phyloP scores from a whole-genome alignment of 1,140 invertebrate species.

The Grapholita molesta region DNA sequence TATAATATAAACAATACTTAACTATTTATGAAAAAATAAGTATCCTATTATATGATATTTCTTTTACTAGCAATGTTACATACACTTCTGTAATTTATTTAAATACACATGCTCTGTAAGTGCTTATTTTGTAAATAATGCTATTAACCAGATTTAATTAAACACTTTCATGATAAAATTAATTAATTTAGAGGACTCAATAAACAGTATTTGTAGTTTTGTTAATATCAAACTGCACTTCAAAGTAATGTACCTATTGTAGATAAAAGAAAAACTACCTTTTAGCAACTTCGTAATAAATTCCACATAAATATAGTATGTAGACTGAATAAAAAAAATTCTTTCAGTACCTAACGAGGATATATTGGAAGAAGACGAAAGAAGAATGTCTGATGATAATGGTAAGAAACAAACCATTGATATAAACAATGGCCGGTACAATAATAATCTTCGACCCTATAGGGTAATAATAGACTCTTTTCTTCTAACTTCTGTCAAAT shows the following conservation, averaged over 20 bases:
- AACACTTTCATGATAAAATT: background rate
- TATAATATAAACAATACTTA: background rate
- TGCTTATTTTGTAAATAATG: background rate
- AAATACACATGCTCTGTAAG: background rate
- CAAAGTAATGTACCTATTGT: background rate
- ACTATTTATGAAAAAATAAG: background rate
- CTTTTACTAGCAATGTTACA: background rate
- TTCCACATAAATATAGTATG: background rate
- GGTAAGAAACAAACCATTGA: slow-evolving; percentile 39
- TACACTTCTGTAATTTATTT: background rate
- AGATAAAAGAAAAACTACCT: background rate
- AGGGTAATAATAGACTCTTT: no score
- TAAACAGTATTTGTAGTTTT: no score
- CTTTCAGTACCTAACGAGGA: slow-evolving; percentile 75
- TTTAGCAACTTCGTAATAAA: background rate
- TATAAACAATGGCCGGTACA: no score
- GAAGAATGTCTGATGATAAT: slow-evolving; percentile 68
- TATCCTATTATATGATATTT: no score
- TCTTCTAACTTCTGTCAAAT: no score
- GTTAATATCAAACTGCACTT: no score
- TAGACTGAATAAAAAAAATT: slow-evolving; percentile 22
- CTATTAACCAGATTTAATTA: background rate
- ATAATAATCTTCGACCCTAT: no score
- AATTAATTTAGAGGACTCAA: background rate
- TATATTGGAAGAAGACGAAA: slow-evolving; percentile 75